Conservation (phyloP, 2,888 invertebrate species). For the Platycheirus rosarum region DNA sequence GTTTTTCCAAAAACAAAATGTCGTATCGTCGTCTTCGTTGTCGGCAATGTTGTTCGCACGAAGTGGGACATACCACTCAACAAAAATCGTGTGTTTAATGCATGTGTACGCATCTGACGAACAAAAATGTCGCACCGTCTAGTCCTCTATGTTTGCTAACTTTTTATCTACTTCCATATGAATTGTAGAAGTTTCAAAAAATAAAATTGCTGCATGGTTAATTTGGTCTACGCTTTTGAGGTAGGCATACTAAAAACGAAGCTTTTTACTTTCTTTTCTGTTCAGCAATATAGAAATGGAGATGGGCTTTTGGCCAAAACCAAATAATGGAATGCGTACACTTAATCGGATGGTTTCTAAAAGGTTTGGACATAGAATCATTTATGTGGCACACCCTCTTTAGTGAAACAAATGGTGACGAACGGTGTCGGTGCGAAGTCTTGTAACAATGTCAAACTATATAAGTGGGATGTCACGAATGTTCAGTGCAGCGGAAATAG, state of each 20-base stretch:
- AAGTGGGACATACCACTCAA: slow-evolving; percentile 22
- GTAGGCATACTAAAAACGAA: slow-evolving; percentile 17
- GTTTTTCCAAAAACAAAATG: slow-evolving; percentile 28
- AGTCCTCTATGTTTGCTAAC: slow-evolving; percentile 3
- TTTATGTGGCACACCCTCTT: slow-evolving; percentile 60
- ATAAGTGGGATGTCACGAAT: slow-evolving; percentile 70
- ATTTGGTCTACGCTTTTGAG: slow-evolving; percentile 2
- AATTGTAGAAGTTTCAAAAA: slow-evolving; percentile 20
- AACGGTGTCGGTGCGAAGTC: slow-evolving; percentile 29
- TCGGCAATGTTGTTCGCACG: neutral
- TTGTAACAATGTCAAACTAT: slow-evolving; percentile 65
- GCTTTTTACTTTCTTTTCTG: slow-evolving; percentile 63
- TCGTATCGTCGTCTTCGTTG: slow-evolving; percentile 1
- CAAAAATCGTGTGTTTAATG: no score
- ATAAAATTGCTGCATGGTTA: neutral
- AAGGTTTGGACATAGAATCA: slow-evolving; percentile 42
- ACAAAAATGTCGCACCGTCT: neutral
- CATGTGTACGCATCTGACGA: neutral
- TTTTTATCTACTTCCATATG: neutral
- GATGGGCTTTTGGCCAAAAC: slow-evolving; percentile 17
- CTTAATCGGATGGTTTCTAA: slow-evolving; percentile 49
- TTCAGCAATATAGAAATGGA: neutral
- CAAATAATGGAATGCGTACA: slow-evolving; percentile 60
- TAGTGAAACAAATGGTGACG: slow-evolving; percentile 62
- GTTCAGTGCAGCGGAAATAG: slow-evolving; percentile 67